Evolutionary conservation across 1,140 invertebrate genomes (phyloP).

Genomic region (Procambarus clarkii): DNA sequence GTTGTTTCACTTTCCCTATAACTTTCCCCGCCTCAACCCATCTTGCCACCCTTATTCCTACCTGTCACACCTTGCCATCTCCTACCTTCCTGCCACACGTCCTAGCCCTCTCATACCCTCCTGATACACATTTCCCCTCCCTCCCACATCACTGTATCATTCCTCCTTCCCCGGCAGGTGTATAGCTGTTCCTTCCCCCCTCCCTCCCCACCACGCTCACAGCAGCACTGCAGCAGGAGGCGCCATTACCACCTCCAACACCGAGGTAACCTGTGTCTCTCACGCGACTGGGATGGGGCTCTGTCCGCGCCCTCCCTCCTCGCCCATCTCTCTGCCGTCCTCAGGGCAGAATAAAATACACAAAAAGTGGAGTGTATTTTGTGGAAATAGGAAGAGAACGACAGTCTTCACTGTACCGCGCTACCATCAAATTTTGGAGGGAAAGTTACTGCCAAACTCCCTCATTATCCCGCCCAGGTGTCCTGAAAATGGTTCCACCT

Average conservation of each 20-base stretch:
- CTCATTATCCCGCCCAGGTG: constrained; percentile 2
- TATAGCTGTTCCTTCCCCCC: no score
- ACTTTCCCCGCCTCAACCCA: no score
- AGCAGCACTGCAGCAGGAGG: neutral
- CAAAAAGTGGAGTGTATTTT: neutral
- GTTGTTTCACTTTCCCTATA: no score
- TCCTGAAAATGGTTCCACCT: neutral
- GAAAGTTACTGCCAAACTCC: neutral
- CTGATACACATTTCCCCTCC: no score
- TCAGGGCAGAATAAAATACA: neutral
- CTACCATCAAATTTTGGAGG: neutral
- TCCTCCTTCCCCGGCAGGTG: no score
- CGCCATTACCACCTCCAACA: neutral
- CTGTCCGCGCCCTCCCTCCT: neutral
- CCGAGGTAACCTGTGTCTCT: neutral
- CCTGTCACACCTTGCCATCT: no score
- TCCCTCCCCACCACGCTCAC: no score
- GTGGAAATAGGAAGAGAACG: neutral
- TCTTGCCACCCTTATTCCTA: no score
- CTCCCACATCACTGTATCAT: no score
- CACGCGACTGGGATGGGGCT: neutral
- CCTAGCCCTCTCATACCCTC: no score
- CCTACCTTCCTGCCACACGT: no score
- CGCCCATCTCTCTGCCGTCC: neutral
- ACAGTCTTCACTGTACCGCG: neutral